A percentile compares a stretch with the other conserved stretches of the same genome.
Conservation (phyloP, 2,113 vertebrate genomes). For the Bombycilla garrulus region DNA sequence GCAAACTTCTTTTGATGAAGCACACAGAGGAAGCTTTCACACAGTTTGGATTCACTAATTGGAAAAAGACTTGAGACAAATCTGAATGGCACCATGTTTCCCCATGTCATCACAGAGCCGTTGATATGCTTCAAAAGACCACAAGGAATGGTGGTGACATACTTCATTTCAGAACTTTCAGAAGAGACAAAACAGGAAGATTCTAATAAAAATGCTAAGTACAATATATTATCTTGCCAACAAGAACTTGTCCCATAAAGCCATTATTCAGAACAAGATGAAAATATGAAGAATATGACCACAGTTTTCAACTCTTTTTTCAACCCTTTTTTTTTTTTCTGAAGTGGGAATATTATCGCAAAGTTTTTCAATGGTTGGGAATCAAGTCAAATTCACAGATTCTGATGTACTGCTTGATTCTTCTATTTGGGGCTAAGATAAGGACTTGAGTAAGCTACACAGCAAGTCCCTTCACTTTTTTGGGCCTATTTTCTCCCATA, state of each 20-base stretch:
- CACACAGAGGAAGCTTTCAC: slow-evolving; percentile 15
- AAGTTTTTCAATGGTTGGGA: not conserved
- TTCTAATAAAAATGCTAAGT: slow-evolving; percentile 27
- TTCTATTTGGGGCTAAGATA: not conserved
- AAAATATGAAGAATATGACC: not conserved
- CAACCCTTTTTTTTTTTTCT: not conserved
- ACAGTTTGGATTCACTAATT: slow-evolving; percentile 34
- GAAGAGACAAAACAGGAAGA: slow-evolving; percentile 21
- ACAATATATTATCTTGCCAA: not conserved
- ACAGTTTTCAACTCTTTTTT: not conserved
- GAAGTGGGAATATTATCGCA: not conserved
- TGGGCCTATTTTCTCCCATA: not conserved
- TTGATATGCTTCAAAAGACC: slow-evolving; percentile 47
- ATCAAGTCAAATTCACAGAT: not conserved
- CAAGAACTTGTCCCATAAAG: not conserved
- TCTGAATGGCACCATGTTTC: slow-evolving; percentile 20
- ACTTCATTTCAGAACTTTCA: not conserved
- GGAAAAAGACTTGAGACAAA: slow-evolving; percentile 49
- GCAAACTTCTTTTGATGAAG: slow-evolving; percentile 26
- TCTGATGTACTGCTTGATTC: not conserved
- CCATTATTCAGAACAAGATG: not conserved
- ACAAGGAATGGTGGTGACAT: slow-evolving; percentile 45
- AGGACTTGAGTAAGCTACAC: not conserved
- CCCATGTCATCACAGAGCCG: not conserved
- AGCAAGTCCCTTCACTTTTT: not conserved